Base-by-base conservation (phyloP, 1,140 invertebrate genomes). In the Asobara japonica region DNA sequence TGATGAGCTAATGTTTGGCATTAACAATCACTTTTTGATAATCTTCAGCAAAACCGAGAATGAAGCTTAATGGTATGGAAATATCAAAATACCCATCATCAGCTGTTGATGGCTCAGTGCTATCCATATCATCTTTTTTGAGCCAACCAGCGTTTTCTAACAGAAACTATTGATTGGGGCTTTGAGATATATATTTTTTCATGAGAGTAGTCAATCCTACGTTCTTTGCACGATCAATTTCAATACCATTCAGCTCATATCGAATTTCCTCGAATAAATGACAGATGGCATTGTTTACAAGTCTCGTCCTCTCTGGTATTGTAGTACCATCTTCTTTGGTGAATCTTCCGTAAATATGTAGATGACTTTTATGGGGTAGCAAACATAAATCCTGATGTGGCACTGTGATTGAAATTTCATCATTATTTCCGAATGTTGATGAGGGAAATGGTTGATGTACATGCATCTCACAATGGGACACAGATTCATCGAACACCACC, bases 31-130 rank as follows among this genome's bases (percentile, higher is more conserved):
- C 82, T 80, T 83, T 83, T 67, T 78, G 76, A 79, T 86, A 89
- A 77, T 89, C 86, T 78, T 89, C 84, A 64, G 83, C 83, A 78
- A 89, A 87, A 13, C 86, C 85, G 1, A 87, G 71, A 1, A 87
- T 51, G 36, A 82, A 71, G 45, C 76, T 82, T 13, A 89, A 60
- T 7, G 86, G 86, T 38, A 89, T 77, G 30, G 74, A 76, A 31
- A 82, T 76, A 68, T 83, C 77, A 69, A 87, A 87, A 56, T 83
- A 73, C 6, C 76, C 75, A 10, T 22, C 65, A 48, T 51, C 62
- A 70, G 75, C 22, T n/a, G 41, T 66, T 71, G 66, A 60, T 65
- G 30, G n/a, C 48, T 68, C 69, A 45, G 6, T n/a, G 3, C 18
- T 16, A 45, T 45, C 41, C 4, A 45, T n/a, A 68, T 74, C 69